These are phyloP conservation scores for Myoxocephalus aenaeus DNA, from an alignment of 2,797 vertebrate genomes.

Conservation along the genomic window DNA sequence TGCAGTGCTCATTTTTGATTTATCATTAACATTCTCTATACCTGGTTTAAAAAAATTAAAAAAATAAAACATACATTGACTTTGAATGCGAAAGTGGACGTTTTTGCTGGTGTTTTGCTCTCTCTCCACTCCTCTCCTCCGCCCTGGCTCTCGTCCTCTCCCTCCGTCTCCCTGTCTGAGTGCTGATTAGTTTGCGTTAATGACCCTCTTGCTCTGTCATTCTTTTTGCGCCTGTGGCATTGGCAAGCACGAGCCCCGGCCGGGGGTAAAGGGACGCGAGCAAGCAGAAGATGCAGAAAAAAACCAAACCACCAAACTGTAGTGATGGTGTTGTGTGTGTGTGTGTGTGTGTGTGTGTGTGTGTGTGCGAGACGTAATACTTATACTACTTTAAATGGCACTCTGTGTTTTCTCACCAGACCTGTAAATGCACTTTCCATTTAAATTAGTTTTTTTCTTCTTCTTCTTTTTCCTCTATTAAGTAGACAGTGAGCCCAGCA, in stretches of 20 bases:
- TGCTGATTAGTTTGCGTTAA: slow-evolving; percentile 76
- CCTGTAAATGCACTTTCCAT: slow-evolving; percentile 71
- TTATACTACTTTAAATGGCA: slow-evolving; percentile 62
- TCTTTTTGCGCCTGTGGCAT: slow-evolving; percentile 66
- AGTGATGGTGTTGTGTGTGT: slow-evolving; percentile 32
- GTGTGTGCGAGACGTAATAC: slow-evolving; percentile 34
- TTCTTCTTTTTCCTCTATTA: slow-evolving; percentile 54
- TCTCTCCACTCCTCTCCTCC: slow-evolving; percentile 28
- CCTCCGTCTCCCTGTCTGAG: slow-evolving; percentile 47
- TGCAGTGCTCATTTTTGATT: not conserved
- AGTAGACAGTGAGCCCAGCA: slow-evolving; percentile 77
- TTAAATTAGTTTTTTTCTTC: slow-evolving; percentile 71
- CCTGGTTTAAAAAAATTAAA: not conserved
- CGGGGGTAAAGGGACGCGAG: slow-evolving; percentile 39
- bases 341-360: not conserved
- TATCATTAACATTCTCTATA: slow-evolving; percentile 7
- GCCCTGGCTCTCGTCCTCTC: slow-evolving; percentile 25
- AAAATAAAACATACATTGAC: slow-evolving; percentile 7
- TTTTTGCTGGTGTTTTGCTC: slow-evolving; percentile 39
- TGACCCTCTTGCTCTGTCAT: slow-evolving; percentile 70
- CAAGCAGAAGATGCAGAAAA: slow-evolving; percentile 31
- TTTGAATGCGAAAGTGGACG: slow-evolving; percentile 18
- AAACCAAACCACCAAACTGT: slow-evolving; percentile 1
- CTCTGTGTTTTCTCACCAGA: slow-evolving; percentile 69
- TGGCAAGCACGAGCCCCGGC: slow-evolving; percentile 43